Evolutionary conservation across 2,113 vertebrate species (phyloP), one percentile per base, ranked within the genome.

Genomic region (Eulemur rufifrons): DNA sequence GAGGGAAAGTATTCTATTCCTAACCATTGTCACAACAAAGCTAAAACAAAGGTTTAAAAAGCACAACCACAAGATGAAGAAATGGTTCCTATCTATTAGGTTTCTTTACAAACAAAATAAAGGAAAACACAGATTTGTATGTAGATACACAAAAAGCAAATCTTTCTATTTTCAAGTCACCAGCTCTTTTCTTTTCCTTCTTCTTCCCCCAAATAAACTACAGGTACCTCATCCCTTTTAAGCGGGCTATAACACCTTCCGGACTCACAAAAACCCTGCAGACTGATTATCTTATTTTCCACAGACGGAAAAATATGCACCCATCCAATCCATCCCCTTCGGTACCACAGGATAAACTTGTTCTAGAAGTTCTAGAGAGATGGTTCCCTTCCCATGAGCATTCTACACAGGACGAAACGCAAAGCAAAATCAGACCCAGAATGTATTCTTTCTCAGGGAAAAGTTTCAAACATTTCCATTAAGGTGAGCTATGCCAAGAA

Each of bases 71-170:
- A 54, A 71, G 21, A 34, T 42, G 2, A 56, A 69, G 52, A 32
- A 81, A 10, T 18, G 10, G 2, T 32, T 89, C 17, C 12, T 34
- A n/a, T 7, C 10, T 15, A 56, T 25, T 69, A 64, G 14, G 2
- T 68, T 95, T 95, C 64, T 69, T 61, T 47, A 84, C 27, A 85
- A 90, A 84, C 20, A 89, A 89, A 88, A 92, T 47, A 81, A 34
- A 88, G 6, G 15, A 45, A 78, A 88, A 66, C 27, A 9, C 7
- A 71, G 18, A 88, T 56, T 64, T 54, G 29, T 5, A 42, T 20
- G 17, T 23, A 54, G 11, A 90, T 20, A 23, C 9, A 34, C 12
- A 61, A 91, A 81, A 76, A 39, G 63, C 54, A 89, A 89, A 50
- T 47, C 42, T 14, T 54, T 76, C 18, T 45, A 56, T 45, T 54